phyloP scores from a whole-genome alignment of 2,888 invertebrate genomes.

The Ectemnius cavifrons region DNA sequence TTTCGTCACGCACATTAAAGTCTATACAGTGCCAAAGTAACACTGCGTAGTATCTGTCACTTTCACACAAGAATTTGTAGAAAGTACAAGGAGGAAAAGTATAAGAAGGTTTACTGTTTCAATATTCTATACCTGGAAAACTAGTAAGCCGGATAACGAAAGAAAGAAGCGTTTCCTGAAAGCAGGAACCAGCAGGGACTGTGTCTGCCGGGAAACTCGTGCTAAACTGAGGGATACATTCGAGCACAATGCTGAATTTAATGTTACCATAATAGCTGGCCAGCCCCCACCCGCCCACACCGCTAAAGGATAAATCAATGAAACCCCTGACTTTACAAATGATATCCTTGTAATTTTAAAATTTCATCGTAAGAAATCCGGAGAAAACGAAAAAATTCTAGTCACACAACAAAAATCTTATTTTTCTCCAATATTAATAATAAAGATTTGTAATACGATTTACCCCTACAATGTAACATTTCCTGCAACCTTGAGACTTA shows the following conservation, averaged over 20 bases:
- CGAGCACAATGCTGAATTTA: slow-evolving; percentile 64
- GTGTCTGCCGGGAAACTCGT: slow-evolving; percentile 59
- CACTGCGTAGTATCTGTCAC: too few species aligned
- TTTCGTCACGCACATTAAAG: too few species aligned
- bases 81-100: not conserved
- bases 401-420: too few species aligned
- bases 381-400: too few species aligned
- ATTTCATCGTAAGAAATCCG: too few species aligned
- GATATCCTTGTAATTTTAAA: too few species aligned
- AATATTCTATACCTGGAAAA: not conserved
- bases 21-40: too few species aligned
- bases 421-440: too few species aligned
- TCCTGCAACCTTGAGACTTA: not conserved
- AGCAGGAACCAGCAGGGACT: slow-evolving; percentile 55
- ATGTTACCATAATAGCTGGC: slow-evolving; percentile 69
- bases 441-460: not conserved
- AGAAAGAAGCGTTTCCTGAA: slow-evolving; percentile 22
- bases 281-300: slow-evolving; percentile 61
- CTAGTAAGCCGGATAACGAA: not conserved
- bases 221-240: slow-evolving; percentile 54
- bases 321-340: too few species aligned
- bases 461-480: too few species aligned
- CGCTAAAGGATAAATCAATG: slow-evolving; percentile 46
- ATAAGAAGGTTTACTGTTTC: not conserved
- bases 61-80: too few species aligned